Percentiles rank a stretch among this genome's conserved stretches.
Evolutionary conservation across 2,797 vertebrate genomes (phyloP).

Genomic region (Allobates femoralis): DNA sequence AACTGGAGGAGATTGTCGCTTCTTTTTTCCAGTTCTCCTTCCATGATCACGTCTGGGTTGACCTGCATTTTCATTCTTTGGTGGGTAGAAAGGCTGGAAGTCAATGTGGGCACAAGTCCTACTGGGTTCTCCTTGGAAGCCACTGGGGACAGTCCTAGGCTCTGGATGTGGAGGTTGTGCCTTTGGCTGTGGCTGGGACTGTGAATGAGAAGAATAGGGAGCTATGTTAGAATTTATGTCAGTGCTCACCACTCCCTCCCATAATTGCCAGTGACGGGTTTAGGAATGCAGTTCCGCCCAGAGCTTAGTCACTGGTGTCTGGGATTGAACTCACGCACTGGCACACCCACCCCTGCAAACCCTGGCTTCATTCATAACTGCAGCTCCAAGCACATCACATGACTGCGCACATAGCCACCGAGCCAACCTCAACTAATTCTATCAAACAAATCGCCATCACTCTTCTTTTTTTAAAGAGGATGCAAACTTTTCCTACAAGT

Average conservation of each 20-base stretch:
- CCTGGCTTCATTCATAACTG: conserved; percentile 50
- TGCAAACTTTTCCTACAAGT: background rate
- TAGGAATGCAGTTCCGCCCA: conserved; percentile 54
- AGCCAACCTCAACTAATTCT: background rate
- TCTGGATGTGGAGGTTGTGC: background rate
- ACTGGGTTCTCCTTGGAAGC: background rate
- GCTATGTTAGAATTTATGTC: conserved; percentile 55
- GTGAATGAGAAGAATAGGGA: conserved; percentile 53
- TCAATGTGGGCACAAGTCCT: background rate
- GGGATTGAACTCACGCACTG: conserved; percentile 19
- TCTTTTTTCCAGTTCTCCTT: conserved; percentile 96
- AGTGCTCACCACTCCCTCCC: conserved; percentile 40
- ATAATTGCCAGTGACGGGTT: conserved; percentile 28
- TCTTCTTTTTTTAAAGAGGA: background rate
- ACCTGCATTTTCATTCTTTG: conserved; percentile 78
- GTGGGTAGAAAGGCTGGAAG: background rate
- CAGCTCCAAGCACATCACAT: background rate
- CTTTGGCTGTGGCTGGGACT: background rate
- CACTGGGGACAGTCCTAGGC: background rate
- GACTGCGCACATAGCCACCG: background rate
- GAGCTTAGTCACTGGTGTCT: conserved; percentile 52
- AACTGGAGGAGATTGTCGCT: conserved; percentile 95
- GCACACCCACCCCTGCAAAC: conserved; percentile 12
- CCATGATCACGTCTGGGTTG: conserved; percentile 82
- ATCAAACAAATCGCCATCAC: too few relatives aligned